Percentiles rank a stretch among this genome's conserved stretches.
These are phyloP conservation scores for Notoglanidium macrostoma DNA, from an alignment of 2,797 vertebrate species.

Conservation along the genomic window DNA sequence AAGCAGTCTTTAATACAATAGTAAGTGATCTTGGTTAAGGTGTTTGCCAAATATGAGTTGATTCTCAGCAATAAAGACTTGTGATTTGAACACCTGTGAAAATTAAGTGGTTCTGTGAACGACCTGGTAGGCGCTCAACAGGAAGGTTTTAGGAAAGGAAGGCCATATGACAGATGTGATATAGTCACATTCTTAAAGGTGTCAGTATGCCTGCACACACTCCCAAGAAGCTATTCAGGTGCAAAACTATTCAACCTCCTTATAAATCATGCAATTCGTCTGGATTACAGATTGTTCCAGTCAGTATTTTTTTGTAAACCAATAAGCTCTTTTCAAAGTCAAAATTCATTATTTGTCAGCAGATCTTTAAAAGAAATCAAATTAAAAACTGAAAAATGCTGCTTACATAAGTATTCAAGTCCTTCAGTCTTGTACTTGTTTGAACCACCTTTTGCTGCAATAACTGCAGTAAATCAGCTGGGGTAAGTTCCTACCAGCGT, in stretches of 20 bases:
- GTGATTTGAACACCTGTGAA: neutral
- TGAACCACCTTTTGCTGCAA: neutral
- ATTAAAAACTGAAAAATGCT: neutral
- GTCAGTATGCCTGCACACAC: neutral
- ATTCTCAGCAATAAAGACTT: neutral
- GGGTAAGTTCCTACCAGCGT: neutral
- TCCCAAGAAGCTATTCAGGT: neutral
- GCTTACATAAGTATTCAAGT: neutral
- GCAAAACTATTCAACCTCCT: neutral
- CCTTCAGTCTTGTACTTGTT: neutral
- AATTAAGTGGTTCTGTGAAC: neutral
- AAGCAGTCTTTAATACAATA: neutral
- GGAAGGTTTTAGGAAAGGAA: slow-evolving; percentile 8
- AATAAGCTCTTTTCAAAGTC: neutral
- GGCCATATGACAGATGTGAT: neutral
- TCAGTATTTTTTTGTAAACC: neutral
- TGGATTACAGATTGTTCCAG: neutral
- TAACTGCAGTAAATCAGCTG: neutral
- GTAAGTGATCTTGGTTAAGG: neutral
- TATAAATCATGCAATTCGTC: neutral
- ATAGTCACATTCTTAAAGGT: neutral
- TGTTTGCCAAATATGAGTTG: neutral
- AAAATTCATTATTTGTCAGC: neutral
- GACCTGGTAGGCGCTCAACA: neutral
- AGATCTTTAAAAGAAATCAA: neutral